Percentiles rank a stretch among this genome's conserved stretches.
These are phyloP conservation scores for Cydia strobilella DNA, from an alignment of 1,140 invertebrate species.

Conservation along the genomic window DNA sequence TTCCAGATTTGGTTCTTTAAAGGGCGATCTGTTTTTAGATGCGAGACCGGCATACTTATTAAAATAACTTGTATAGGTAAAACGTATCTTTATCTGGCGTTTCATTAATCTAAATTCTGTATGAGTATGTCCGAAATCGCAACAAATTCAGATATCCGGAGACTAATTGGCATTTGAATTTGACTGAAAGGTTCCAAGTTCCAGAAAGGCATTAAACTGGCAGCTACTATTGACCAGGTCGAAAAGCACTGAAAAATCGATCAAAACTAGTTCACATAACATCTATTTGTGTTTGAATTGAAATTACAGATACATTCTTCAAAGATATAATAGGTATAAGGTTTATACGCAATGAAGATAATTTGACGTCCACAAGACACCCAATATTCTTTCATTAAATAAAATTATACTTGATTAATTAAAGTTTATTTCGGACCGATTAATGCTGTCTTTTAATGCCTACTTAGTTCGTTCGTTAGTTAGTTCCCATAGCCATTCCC, in stretches of 20 bases:
- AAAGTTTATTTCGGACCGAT: no score
- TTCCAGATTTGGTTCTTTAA: neutral
- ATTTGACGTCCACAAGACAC: no score
- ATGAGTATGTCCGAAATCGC: neutral
- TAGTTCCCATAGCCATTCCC: constrained; percentile 53
- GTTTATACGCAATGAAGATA: no score
- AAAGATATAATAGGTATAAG: no score
- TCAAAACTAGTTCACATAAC: neutral
- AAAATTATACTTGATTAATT: no score
- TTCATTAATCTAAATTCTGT: no score
- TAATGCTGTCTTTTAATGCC: neutral
- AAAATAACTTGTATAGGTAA: neutral
- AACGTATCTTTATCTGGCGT: no score
- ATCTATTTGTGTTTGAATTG: neutral
- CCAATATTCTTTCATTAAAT: no score
- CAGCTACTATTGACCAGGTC: neutral
- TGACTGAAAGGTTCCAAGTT: constrained; percentile 16
- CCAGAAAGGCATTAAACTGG: neutral
- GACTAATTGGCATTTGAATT: neutral
- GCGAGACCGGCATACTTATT: neutral
- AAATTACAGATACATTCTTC: no score
- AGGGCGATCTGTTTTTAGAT: neutral
- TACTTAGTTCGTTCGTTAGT: neutral
- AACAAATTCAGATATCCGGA: neutral
- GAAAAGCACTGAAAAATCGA: neutral